These are phyloP conservation scores for Epizoanthus fatuus DNA, from an alignment of 92 coral and sea anemone genomes.

Conservation along the genomic window DNA sequence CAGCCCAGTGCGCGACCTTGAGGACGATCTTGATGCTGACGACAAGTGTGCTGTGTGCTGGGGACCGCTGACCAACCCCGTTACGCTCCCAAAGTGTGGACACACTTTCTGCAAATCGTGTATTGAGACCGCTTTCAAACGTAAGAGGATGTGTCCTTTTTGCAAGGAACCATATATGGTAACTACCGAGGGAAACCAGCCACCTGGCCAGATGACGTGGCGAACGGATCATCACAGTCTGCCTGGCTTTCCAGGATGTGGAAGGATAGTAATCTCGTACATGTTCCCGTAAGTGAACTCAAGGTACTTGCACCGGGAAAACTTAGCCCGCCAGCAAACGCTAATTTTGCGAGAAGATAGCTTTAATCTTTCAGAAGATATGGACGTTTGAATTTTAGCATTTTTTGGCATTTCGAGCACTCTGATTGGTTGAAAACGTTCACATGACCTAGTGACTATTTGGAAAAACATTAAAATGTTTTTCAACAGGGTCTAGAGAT, in stretches of 20 bases:
- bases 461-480: too few relatives aligned
- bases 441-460: too few relatives aligned
- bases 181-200: constrained; percentile 19
- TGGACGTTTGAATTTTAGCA: too few relatives aligned
- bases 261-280: constrained; percentile 65
- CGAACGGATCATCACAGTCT: constrained; percentile 52
- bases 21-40: neutral
- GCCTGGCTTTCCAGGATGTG: constrained; percentile 61
- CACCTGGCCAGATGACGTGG: constrained; percentile 64
- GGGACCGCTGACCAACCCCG: constrained; percentile 46
- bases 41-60: constrained; percentile 69
- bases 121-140: constrained; percentile 52
- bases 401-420: too few relatives aligned
- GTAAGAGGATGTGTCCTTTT: constrained; percentile 52
- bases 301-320: too few relatives aligned
- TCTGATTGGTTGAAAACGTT: too few relatives aligned
- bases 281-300: constrained; percentile 4
- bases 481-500: too few relatives aligned
- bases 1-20: neutral
- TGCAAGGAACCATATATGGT: constrained; percentile 56
- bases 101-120: constrained; percentile 80
- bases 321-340: too few relatives aligned
- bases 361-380: too few relatives aligned
- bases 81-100: constrained; percentile 70
- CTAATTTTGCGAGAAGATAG: too few relatives aligned